Evolutionary conservation across 2,888 invertebrate genomes (phyloP).

Genomic region (Gerris lacustris): DNA sequence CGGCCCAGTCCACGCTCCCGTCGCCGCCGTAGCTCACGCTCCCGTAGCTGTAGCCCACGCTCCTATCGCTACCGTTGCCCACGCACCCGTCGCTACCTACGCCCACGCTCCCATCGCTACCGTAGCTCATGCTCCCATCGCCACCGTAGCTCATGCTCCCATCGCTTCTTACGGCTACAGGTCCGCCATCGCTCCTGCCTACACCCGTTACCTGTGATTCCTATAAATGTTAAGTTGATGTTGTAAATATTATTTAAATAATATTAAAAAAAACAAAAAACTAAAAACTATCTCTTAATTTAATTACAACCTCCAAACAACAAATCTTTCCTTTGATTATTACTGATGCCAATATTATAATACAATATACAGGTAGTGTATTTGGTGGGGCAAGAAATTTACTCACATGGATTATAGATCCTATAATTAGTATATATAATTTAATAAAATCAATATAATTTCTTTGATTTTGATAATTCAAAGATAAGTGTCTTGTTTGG

Average conservation of each 20-base stretch:
- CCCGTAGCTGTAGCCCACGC: background rate
- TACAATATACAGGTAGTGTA: no score
- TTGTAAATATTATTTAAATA: background rate
- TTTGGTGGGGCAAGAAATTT: no score
- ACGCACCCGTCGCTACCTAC: background rate
- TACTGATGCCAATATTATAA: no score
- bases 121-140: conserved; percentile 5
- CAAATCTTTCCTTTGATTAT: no score
- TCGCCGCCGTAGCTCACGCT: conserved; percentile 6
- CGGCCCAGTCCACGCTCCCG: background rate
- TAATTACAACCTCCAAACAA: no score
- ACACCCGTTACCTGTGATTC: background rate
- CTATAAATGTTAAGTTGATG: background rate
- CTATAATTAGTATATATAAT: no score
- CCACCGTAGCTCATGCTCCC: background rate
- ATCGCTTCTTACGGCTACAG: background rate
- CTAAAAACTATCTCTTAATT: background rate
- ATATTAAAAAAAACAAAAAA: background rate
- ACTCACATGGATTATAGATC: no score
- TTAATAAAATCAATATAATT: no score
- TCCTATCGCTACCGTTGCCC: background rate
- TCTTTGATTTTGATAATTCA: no score
- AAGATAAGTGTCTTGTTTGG: no score
- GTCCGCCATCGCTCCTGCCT: background rate
- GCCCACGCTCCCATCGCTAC: background rate